phyloP scores from a whole-genome alignment of 2,113 vertebrate genomes.

The Oenanthe oenanthe region DNA sequence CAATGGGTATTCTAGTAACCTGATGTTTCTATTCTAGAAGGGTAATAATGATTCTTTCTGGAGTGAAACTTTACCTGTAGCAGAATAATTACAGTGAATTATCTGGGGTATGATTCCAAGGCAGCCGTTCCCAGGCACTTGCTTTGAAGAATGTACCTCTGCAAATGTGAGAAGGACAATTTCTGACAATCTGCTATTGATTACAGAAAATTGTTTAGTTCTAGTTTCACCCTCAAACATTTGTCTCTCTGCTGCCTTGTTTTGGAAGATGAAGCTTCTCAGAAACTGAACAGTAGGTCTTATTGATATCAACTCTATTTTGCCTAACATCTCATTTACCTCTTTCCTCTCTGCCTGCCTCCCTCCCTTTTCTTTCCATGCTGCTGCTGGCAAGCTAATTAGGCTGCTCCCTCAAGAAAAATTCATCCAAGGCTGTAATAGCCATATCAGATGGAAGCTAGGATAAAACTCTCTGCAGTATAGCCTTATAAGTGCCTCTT shows the following conservation, averaged over 20 bases:
- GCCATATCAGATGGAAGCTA: constrained; percentile 55
- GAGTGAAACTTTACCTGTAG: neutral
- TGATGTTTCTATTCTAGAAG: constrained; percentile 4
- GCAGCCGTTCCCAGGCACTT: constrained; percentile 12
- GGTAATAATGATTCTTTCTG: constrained; percentile 12
- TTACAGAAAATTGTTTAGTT: constrained; percentile 51
- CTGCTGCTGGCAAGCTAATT: constrained; percentile 60
- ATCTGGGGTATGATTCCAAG: neutral
- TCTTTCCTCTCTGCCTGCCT: neutral
- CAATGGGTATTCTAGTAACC: neutral
- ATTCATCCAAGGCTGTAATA: constrained; percentile 29
- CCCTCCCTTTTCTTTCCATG: neutral
- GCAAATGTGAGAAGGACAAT: neutral
- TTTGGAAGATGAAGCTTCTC: constrained; percentile 47
- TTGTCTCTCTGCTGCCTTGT: constrained; percentile 45
- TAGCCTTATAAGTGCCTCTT: constrained; percentile 17
- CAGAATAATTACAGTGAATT: constrained; percentile 39
- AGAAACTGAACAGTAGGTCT: constrained; percentile 32
- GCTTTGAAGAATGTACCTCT: constrained; percentile 37
- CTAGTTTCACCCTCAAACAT: constrained; percentile 36
- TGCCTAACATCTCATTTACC: constrained; percentile 52
- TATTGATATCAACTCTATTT: constrained; percentile 44
- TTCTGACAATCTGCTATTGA: constrained; percentile 40
- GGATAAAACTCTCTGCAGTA: constrained; percentile 32
- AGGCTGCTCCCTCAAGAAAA: constrained; percentile 67